phyloP scores from a whole-genome alignment of 2,888 invertebrate genomes.

The Volucella zonaria region DNA sequence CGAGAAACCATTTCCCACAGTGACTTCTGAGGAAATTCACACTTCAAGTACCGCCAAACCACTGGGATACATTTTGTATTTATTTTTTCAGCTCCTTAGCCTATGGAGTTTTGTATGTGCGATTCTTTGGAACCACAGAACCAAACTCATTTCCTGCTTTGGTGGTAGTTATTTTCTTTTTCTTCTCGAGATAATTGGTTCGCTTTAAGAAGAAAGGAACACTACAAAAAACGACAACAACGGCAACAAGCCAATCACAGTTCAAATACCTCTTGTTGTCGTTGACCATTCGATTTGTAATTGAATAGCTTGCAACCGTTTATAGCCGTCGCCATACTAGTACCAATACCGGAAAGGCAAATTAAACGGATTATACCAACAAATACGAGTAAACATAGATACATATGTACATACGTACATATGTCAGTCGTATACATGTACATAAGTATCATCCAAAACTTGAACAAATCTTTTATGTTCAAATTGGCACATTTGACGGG shows the following conservation, averaged over 20 bases:
- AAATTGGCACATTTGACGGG: conserved; percentile 31
- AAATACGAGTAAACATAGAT: conserved; percentile 4
- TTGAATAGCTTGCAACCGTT: conserved; percentile 50
- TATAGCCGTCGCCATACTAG: conserved; percentile 8
- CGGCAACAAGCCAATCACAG: conserved; percentile 42
- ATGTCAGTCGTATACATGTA: no score
- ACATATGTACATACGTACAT: not conserved
- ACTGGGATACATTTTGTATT: conserved; percentile 13
- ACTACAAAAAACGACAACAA: conserved; percentile 32
- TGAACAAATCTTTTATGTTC: conserved; percentile 4
- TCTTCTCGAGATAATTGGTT: conserved; percentile 60
- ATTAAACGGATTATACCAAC: conserved; percentile 13
- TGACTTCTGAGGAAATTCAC: conserved; percentile 63
- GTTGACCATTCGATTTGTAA: conserved; percentile 55
- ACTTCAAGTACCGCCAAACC: conserved; percentile 40
- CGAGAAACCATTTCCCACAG: conserved; percentile 66
- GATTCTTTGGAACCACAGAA: conserved; percentile 68
- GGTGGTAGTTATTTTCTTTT: conserved; percentile 41
- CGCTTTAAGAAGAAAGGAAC: conserved; percentile 26
- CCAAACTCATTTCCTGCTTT: conserved; percentile 69
- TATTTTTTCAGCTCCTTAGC: not conserved
- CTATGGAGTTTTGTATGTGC: conserved; percentile 16
- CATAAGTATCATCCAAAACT: not conserved
- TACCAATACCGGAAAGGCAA: conserved; percentile 48
- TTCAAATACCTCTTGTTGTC: conserved; percentile 35